These are phyloP conservation scores for Eupeodes luniger DNA, from an alignment of 2,888 invertebrate genomes.

Conservation along the genomic window DNA sequence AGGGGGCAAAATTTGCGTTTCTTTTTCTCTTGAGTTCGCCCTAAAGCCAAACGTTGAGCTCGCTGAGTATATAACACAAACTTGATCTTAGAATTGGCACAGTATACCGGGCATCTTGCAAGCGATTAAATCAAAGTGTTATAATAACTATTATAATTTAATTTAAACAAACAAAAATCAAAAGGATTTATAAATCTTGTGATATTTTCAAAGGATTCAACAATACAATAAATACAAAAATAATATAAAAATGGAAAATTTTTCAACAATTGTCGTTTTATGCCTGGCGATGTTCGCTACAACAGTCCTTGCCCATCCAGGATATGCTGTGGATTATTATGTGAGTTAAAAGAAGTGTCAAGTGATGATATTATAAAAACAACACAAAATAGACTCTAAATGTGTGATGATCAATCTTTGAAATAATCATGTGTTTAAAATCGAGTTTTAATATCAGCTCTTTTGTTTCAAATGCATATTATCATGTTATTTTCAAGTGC, in stretches of 20 bases:
- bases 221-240: not conserved
- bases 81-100: slow-evolving; percentile 83
- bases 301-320: slow-evolving; percentile 82
- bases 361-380: not conserved
- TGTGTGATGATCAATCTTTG: not conserved
- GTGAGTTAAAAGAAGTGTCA: slow-evolving; percentile 84
- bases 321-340: slow-evolving; percentile 86
- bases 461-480: slow-evolving; percentile 28
- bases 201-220: slow-evolving; percentile 43
- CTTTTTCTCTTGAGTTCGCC: slow-evolving; percentile 69
- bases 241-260: slow-evolving; percentile 80
- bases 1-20: slow-evolving; percentile 72
- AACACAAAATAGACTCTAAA: not conserved
- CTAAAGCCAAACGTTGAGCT: slow-evolving; percentile 47
- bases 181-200: slow-evolving; percentile 45
- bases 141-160: slow-evolving; percentile 77
- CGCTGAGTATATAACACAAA: slow-evolving; percentile 83
- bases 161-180: not conserved
- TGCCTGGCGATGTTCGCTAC: slow-evolving; percentile 81
- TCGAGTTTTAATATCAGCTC: slow-evolving; percentile 44
- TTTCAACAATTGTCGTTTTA: slow-evolving; percentile 80
- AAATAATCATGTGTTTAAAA: not conserved
- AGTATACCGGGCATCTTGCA: slow-evolving; percentile 83
- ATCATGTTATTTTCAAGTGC: not conserved
- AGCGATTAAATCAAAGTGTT: slow-evolving; percentile 82